Percentiles rank a stretch among this genome's conserved stretches.
Conservation (phyloP, 2,888 invertebrate species). For the Tenthredo distinguenda region DNA sequence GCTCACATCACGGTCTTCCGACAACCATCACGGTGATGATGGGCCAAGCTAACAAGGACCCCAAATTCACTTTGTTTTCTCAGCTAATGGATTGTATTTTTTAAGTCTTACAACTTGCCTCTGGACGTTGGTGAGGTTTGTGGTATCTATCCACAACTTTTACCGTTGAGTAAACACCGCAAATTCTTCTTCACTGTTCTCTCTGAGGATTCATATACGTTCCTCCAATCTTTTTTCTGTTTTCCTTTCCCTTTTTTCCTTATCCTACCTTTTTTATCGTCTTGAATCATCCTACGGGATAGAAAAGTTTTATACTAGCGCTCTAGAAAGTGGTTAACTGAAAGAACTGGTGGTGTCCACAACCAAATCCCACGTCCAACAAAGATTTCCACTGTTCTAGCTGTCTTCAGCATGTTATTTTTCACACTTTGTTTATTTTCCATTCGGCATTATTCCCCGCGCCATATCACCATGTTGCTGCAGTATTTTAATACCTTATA, state of each 20-base stretch:
- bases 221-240: slow-evolving; percentile 31
- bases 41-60: slow-evolving; percentile 35
- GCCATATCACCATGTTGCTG: slow-evolving; percentile 16
- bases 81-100: slow-evolving; percentile 52
- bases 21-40: slow-evolving; percentile 31
- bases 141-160: slow-evolving; percentile 48
- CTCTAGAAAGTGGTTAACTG: slow-evolving; percentile 37
- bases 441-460: not conserved
- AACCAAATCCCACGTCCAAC: slow-evolving; percentile 22
- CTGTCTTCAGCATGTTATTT: slow-evolving; percentile 11
- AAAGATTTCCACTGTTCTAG: slow-evolving; percentile 12
- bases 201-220: slow-evolving; percentile 18
- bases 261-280: slow-evolving; percentile 26
- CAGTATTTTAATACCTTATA: slow-evolving; percentile 16
- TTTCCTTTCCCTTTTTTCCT: slow-evolving; percentile 16
- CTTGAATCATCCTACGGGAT: slow-evolving; percentile 14
- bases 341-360: slow-evolving; percentile 14
- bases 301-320: slow-evolving; percentile 27
- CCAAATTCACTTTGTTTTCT: slow-evolving; percentile 34
- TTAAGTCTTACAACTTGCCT: slow-evolving; percentile 34
- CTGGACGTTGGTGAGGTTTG: slow-evolving; percentile 40
- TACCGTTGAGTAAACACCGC: slow-evolving; percentile 40
- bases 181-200: slow-evolving; percentile 37
- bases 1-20: slow-evolving; percentile 10
- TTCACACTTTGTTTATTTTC: slow-evolving; percentile 6